A percentile compares a stretch with the other conserved stretches of the same genome.
Conservation (phyloP, 2,797 vertebrate species). For the Tangara arthus region DNA sequence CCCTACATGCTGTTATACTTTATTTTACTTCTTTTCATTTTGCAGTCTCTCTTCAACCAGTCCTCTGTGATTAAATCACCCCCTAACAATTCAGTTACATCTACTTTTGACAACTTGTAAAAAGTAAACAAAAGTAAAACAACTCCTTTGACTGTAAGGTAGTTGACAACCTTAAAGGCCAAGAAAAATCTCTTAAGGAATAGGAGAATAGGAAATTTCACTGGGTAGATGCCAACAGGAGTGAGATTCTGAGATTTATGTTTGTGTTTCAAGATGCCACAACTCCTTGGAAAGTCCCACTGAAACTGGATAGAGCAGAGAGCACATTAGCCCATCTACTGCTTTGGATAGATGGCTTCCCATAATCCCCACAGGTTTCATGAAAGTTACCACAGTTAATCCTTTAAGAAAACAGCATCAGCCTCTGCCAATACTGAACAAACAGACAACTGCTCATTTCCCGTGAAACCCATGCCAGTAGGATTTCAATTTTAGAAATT, state of each 20-base stretch:
- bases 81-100: neutral
- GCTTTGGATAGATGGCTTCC: neutral
- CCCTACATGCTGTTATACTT: neutral
- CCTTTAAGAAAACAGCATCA: neutral
- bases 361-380: neutral
- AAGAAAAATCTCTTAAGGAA: neutral
- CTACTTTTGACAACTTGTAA: neutral
- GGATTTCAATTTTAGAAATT: neutral
- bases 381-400: neutral
- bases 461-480: neutral
- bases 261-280: neutral
- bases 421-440: neutral
- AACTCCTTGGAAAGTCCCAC: neutral
- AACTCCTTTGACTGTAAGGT: neutral
- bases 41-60: neutral
- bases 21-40: neutral
- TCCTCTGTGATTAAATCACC: neutral
- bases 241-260: neutral
- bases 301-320: neutral
- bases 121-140: neutral
- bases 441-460: constrained; percentile 1
- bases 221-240: neutral
- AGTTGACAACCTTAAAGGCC: neutral
- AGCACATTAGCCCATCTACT: neutral
- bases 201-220: neutral